Evolutionary conservation across 2,888 invertebrate genomes (phyloP).

Genomic region (Sphaerophoria rueppellii): DNA sequence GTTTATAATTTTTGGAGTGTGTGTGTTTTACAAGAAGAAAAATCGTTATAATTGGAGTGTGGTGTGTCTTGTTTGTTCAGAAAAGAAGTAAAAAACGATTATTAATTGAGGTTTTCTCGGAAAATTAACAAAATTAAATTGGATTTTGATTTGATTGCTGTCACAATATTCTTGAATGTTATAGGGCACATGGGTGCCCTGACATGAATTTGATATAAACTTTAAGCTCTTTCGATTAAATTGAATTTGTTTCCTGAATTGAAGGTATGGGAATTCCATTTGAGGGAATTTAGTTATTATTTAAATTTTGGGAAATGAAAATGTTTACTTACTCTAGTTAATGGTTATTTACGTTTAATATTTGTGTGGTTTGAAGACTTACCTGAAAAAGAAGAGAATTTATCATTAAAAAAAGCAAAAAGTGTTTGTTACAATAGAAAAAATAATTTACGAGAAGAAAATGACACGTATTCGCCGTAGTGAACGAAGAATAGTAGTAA

Average conservation of each 20-base stretch:
- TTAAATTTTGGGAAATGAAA: background rate
- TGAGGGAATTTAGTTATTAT: background rate
- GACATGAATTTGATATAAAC: constrained; percentile 8
- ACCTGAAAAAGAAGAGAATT: constrained; percentile 1
- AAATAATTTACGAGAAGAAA: too few species aligned
- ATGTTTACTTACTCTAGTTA: background rate
- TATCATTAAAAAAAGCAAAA: too few species aligned
- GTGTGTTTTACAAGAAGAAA: constrained; percentile 10
- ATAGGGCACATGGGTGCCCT: background rate
- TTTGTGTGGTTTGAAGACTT: background rate
- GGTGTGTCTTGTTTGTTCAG: constrained; percentile 42
- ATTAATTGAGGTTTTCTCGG: constrained; percentile 69
- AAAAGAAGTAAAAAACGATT: constrained; percentile 40
- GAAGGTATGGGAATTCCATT: background rate
- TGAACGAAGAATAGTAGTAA: too few species aligned
- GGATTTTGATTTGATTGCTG: constrained; percentile 67
- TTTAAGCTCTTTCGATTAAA: background rate
- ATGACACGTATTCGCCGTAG: too few species aligned
- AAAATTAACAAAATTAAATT: constrained; percentile 62
- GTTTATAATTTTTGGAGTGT: background rate
- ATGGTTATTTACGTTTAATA: background rate
- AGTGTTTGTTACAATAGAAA: too few species aligned
- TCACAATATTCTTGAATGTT: constrained; percentile 32
- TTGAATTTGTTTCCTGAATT: background rate
- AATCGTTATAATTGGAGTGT: too few species aligned